phyloP scores from a whole-genome alignment of 64 coral and sea anemone species.

The Stylophora pistillata region DNA sequence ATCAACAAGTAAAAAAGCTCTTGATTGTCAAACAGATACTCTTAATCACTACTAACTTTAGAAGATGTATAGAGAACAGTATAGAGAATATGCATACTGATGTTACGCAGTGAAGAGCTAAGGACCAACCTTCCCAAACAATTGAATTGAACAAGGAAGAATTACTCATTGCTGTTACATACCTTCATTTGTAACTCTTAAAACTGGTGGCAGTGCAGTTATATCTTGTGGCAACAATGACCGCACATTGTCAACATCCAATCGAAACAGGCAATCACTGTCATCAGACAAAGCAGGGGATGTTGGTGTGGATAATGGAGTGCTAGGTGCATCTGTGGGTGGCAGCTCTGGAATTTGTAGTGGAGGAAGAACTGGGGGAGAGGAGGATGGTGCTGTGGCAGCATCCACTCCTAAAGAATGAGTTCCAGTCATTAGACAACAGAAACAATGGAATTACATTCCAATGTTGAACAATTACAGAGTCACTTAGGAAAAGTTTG shows the following conservation, averaged over 20 bases:
- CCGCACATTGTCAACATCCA: slow-evolving; percentile 88
- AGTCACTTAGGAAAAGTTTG: too few species aligned
- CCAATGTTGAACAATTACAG: too few species aligned
- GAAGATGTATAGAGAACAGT: too few species aligned
- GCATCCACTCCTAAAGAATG: not conserved
- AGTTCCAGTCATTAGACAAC: not conserved
- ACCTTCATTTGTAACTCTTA: slow-evolving; percentile 76
- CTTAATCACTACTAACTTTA: too few species aligned
- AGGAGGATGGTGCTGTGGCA: not conserved
- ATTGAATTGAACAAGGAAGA: not conserved
- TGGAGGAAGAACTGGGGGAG: slow-evolving; percentile 8
- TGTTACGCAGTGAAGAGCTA: too few species aligned
- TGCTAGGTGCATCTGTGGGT: not conserved
- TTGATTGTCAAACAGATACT: too few species aligned
- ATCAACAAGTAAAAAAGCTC: too few species aligned
- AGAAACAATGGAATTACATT: too few species aligned
- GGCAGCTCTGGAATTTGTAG: not conserved
- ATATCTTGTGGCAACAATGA: slow-evolving; percentile 82
- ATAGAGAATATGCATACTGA: not conserved
- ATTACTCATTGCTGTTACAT: too few species aligned
- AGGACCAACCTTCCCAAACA: not conserved
- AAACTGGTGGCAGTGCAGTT: slow-evolving; percentile 73
- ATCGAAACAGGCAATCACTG: slow-evolving; percentile 84
- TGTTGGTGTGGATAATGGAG: slow-evolving; percentile 48
- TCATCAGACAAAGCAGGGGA: slow-evolving; percentile 89